Percentiles rank a stretch among this genome's conserved stretches.
phyloP scores from a whole-genome alignment of 1,140 invertebrate genomes.

The Adelges cooleyi region DNA sequence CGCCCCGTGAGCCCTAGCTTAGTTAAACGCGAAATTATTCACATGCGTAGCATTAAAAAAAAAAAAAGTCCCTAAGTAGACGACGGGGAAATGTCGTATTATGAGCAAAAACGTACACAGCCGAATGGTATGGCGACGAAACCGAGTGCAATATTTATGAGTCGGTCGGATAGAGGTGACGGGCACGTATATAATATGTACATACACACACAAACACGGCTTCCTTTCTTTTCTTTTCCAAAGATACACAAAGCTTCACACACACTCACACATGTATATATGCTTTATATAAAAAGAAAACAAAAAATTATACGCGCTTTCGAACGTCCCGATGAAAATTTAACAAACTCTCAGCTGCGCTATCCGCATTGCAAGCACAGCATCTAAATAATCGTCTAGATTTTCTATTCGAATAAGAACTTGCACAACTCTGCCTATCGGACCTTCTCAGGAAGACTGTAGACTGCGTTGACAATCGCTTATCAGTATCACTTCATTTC shows the following conservation, averaged over 20 bases:
- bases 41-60: slow-evolving; percentile 14
- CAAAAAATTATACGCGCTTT: background rate
- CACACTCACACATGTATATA: background rate
- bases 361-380: too few relatives aligned
- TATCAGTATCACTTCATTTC: too few relatives aligned
- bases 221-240: background rate
- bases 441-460: too few relatives aligned
- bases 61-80: slow-evolving; percentile 21
- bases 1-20: background rate
- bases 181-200: background rate
- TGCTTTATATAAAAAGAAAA: background rate
- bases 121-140: background rate
- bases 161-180: background rate
- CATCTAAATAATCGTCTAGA: too few relatives aligned
- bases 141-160: background rate
- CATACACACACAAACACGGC: background rate
- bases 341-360: background rate
- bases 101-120: slow-evolving; percentile 19
- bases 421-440: too few relatives aligned
- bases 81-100: slow-evolving; percentile 23
- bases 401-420: too few relatives aligned
- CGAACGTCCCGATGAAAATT: background rate
- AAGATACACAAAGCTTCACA: background rate
- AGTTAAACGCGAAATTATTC: slow-evolving; percentile 22
- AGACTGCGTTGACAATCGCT: too few relatives aligned